These are phyloP conservation scores for Danio jaintianensis DNA, from an alignment of 2,797 vertebrate genomes.

Conservation along the genomic window DNA sequence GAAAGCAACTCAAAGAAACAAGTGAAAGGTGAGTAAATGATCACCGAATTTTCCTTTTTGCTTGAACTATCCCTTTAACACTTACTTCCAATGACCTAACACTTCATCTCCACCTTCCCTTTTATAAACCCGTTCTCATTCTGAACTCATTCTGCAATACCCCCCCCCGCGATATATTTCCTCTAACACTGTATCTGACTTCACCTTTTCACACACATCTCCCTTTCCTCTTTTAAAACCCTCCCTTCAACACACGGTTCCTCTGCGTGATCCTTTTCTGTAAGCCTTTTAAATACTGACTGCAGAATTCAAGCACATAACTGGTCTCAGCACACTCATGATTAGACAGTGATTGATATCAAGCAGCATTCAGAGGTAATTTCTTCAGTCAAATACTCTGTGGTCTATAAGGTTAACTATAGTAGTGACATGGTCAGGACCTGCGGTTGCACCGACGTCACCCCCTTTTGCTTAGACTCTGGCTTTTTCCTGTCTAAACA, in stretches of 20 bases:
- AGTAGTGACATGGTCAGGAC: constrained; percentile 48
- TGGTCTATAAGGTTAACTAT: constrained; percentile 65
- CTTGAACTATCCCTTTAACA: not conserved
- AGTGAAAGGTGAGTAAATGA: too few species aligned
- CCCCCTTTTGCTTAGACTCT: constrained; percentile 51
- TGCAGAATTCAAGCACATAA: constrained; percentile 43
- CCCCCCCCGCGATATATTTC: not conserved
- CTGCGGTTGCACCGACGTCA: constrained; percentile 1
- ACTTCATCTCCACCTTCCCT: not conserved
- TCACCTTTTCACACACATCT: too few species aligned
- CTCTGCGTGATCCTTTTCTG: not conserved
- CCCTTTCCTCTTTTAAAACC: not conserved
- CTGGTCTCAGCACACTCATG: constrained; percentile 12
- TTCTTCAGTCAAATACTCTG: constrained; percentile 66
- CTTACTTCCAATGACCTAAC: not conserved
- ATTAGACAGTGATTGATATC: constrained; percentile 59
- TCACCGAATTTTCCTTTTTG: too few species aligned
- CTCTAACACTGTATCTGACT: not conserved
- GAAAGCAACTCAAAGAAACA: too few species aligned
- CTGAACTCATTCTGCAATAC: not conserved
- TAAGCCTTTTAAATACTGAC: constrained; percentile 10
- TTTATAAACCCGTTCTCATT: not conserved
- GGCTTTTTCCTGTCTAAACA: constrained; percentile 25
- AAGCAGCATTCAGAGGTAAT: constrained; percentile 54
- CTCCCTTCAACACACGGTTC: not conserved